Evolutionary conservation across 2,797 vertebrate species (phyloP).

Genomic region (Acanthurus tractus): DNA sequence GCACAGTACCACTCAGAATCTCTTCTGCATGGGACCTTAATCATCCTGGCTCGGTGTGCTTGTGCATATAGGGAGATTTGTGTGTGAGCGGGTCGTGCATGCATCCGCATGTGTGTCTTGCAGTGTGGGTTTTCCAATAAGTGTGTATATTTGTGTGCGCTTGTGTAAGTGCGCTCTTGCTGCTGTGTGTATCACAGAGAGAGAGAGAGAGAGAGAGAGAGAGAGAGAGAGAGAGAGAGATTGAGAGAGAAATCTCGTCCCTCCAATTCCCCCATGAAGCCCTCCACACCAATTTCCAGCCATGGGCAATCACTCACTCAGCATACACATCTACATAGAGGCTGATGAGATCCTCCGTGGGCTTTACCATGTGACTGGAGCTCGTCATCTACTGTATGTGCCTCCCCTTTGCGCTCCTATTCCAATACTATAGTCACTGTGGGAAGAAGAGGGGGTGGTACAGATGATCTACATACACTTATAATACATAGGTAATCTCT

Average conservation of each 20-base stretch:
- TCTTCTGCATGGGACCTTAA: slow-evolving; percentile 82
- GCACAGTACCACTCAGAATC: slow-evolving; percentile 67
- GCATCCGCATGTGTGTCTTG: slow-evolving; percentile 47
- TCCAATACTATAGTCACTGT: slow-evolving; percentile 65
- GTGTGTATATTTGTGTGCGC: slow-evolving; percentile 66
- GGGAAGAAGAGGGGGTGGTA: slow-evolving; percentile 28
- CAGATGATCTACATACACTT: slow-evolving; percentile 81
- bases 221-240: slow-evolving; percentile 50
- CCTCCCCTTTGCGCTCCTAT: slow-evolving; percentile 67
- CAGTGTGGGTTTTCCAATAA: slow-evolving; percentile 62
- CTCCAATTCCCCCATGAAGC: slow-evolving; percentile 87
- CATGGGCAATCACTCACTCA: slow-evolving; percentile 89
- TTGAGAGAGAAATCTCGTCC: slow-evolving; percentile 73
- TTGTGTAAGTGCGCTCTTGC: slow-evolving; percentile 37
- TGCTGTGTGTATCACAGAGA: slow-evolving; percentile 56
- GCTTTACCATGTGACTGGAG: slow-evolving; percentile 83
- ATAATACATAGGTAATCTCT: slow-evolving; percentile 81
- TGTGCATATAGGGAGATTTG: slow-evolving; percentile 83
- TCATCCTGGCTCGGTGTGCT: slow-evolving; percentile 75
- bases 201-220: slow-evolving; percentile 65
- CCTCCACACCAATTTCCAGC: slow-evolving; percentile 87
- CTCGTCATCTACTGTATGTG: slow-evolving; percentile 79
- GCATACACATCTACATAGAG: slow-evolving; percentile 87
- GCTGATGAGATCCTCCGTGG: slow-evolving; percentile 87
- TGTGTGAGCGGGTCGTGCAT: slow-evolving; percentile 54